These are phyloP conservation scores for Stenopsyche tienmushanensis DNA, from an alignment of 1,140 invertebrate species.

Conservation along the genomic window DNA sequence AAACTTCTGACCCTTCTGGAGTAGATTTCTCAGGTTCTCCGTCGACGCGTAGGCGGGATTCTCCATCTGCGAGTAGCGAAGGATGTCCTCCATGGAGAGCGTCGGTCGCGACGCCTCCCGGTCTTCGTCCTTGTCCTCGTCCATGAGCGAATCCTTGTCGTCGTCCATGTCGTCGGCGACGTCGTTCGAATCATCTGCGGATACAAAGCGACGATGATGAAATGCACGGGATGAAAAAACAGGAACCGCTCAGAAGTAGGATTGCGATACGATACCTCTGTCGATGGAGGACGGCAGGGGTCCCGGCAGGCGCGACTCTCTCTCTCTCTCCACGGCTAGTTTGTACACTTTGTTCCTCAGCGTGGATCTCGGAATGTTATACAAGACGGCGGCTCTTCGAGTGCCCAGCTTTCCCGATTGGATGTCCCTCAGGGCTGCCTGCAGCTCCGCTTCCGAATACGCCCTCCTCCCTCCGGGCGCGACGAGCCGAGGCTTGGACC, in stretches of 20 bases:
- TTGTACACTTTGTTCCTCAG: slow-evolving; percentile 94
- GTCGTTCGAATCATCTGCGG: slow-evolving; percentile 39
- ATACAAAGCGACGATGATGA: slow-evolving; percentile 12
- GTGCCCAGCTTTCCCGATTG: slow-evolving; percentile 90
- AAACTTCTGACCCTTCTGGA: slow-evolving; percentile 50
- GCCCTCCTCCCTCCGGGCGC: slow-evolving; percentile 65
- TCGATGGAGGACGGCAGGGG: slow-evolving; percentile 33
- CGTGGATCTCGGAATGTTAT: slow-evolving; percentile 93
- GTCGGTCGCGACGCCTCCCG: slow-evolving; percentile 60
- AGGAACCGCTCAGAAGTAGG: slow-evolving; percentile 5
- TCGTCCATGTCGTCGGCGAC: slow-evolving; percentile 50
- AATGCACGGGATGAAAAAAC: background rate
- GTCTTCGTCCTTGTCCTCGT: slow-evolving; percentile 66
- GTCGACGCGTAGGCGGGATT: slow-evolving; percentile 44
- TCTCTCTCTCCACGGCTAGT: slow-evolving; percentile 70
- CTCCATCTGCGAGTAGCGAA: slow-evolving; percentile 57
- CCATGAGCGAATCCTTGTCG: slow-evolving; percentile 65
- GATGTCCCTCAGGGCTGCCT: slow-evolving; percentile 87
- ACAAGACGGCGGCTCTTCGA: slow-evolving; percentile 87
- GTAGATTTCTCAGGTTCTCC: slow-evolving; percentile 61
- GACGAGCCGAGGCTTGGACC: slow-evolving; percentile 56
- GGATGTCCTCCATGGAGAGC: slow-evolving; percentile 61
- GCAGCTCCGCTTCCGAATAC: slow-evolving; percentile 91
- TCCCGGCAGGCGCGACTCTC: slow-evolving; percentile 56
- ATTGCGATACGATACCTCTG: slow-evolving; percentile 42